phyloP scores from a whole-genome alignment of 2,797 vertebrate species.

The Lagorchestes hirsutus region DNA sequence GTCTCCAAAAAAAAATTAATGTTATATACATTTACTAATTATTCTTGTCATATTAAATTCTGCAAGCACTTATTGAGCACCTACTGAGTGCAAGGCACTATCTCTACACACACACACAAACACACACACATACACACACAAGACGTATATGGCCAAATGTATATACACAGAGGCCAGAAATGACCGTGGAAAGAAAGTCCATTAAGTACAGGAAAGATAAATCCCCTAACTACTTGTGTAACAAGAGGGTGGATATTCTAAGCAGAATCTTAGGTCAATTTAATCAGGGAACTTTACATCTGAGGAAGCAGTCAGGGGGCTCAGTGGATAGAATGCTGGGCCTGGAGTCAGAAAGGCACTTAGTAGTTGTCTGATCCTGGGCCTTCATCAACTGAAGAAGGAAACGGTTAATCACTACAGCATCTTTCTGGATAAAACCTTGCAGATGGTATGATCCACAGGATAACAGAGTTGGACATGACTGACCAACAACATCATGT shows the following conservation, averaged over 20 bases:
- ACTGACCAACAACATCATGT: neutral
- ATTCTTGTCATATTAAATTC: neutral
- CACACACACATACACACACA: no score
- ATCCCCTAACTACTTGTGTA: constrained; percentile 20
- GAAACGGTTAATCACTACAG: constrained; percentile 41
- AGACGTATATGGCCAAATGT: neutral
- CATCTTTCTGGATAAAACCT: neutral
- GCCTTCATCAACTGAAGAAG: neutral
- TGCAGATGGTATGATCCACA: neutral
- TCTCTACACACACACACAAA: no score
- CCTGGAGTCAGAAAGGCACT: neutral
- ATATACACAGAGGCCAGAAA: constrained; percentile 15
- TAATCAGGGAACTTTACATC: constrained; percentile 9
- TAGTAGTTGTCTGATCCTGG: no score
- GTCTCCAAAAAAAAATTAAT: neutral
- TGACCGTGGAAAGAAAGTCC: neutral
- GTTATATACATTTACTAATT: neutral
- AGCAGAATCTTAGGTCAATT: constrained; percentile 42
- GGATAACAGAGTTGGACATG: neutral
- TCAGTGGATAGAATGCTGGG: constrained; percentile 12
- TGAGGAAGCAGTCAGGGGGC: neutral
- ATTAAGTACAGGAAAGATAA: constrained; percentile 14
- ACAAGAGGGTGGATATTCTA: constrained; percentile 29
- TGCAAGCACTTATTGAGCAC: neutral
- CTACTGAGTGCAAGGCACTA: no score